Conservation (phyloP, 2,888 invertebrate genomes). For the Catocala fraxini region DNA sequence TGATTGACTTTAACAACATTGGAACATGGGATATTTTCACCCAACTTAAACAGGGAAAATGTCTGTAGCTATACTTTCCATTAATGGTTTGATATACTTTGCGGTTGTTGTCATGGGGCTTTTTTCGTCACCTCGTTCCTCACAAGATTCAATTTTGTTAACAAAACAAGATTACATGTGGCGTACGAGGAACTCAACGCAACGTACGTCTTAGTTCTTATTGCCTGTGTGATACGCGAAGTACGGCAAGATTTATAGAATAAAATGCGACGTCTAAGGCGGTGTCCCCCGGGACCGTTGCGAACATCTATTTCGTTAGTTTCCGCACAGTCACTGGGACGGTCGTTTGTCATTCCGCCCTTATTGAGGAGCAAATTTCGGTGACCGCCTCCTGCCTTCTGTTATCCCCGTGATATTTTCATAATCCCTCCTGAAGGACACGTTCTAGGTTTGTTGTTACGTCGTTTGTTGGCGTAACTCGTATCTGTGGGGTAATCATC, state of each 20-base stretch:
- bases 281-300: constrained; percentile 51
- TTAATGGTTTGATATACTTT: constrained; percentile 2
- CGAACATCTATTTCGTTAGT: constrained; percentile 68
- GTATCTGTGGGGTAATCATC: constrained; percentile 45
- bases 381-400: constrained; percentile 66
- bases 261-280: constrained; percentile 43
- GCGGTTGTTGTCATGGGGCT: background rate
- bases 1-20: background rate
- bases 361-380: constrained; percentile 73
- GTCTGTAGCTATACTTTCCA: background rate
- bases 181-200: constrained; percentile 19
- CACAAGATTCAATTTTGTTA: constrained; percentile 24
- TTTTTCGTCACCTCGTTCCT: constrained; percentile 5
- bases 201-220: constrained; percentile 30
- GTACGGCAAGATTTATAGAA: constrained; percentile 48
- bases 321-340: constrained; percentile 70
- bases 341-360: constrained; percentile 75
- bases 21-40: too few species aligned
- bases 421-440: constrained; percentile 68
- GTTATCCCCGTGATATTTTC: constrained; percentile 73
- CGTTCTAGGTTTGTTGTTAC: constrained; percentile 39
- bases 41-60: background rate
- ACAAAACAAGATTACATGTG: constrained; percentile 24
- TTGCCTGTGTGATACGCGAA: constrained; percentile 44
- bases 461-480: constrained; percentile 49